Conservation (phyloP, 2,888 invertebrate genomes). For the Cerceris rybyensis region DNA sequence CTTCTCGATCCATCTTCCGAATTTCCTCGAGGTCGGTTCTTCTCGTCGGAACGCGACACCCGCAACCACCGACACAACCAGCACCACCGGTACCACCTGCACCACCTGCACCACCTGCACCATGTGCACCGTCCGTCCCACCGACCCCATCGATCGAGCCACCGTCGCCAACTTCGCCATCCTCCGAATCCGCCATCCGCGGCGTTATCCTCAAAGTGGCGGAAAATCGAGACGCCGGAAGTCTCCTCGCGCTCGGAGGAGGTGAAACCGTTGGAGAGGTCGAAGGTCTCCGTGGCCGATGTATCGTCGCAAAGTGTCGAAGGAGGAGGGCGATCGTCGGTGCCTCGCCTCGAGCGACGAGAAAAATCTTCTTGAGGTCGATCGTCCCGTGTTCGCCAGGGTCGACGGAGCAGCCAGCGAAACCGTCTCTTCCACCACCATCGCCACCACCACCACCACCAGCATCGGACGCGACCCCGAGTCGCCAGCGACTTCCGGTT, state of each 20-base stretch:
- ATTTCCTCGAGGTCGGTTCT: background rate
- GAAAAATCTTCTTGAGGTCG: no score
- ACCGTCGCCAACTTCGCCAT: background rate
- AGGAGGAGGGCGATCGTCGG: no score
- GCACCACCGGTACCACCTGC: conserved; percentile 49
- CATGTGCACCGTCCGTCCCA: conserved; percentile 43
- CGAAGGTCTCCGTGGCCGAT: no score
- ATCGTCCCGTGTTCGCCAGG: no score
- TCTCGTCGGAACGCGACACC: background rate
- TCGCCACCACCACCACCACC: background rate
- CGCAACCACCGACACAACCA: conserved; percentile 39
- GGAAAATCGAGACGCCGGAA: no score
- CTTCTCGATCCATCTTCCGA: background rate
- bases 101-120: conserved; percentile 48
- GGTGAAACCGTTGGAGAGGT: no score
- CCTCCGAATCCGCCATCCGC: background rate
- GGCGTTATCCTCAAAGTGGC: no score
- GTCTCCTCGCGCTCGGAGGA: no score
- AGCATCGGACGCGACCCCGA: background rate
- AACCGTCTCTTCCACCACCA: background rate
- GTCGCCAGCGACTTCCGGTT: background rate
- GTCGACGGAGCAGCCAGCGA: background rate
- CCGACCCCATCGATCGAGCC: background rate
- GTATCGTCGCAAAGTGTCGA: no score
- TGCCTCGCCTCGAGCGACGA: no score